phyloP scores from a whole-genome alignment of 2,113 vertebrate genomes.

The Istiophorus platypterus region DNA sequence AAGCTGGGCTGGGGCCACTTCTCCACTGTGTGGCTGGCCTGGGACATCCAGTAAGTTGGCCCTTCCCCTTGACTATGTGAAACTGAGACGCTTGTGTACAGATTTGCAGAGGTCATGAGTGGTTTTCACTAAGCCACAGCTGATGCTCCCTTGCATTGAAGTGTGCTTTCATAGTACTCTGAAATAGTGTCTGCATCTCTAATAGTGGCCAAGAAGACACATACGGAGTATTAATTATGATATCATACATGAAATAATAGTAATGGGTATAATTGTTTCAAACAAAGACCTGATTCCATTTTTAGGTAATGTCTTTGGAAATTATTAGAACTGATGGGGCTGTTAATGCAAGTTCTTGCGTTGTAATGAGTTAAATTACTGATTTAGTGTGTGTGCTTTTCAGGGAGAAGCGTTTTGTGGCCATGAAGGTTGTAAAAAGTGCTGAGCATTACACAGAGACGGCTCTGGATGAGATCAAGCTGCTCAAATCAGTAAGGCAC shows the following conservation, averaged over 20 bases:
- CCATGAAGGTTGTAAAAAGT: slow-evolving; percentile 99
- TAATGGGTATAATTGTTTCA: no score
- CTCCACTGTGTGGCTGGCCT: slow-evolving; percentile 98
- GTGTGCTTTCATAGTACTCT: background rate
- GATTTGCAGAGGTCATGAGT: background rate
- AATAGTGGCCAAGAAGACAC: background rate
- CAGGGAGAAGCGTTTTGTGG: slow-evolving; percentile 95
- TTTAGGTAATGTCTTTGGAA: background rate
- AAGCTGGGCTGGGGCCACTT: slow-evolving; percentile 99
- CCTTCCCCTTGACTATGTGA: background rate
- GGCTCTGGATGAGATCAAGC: slow-evolving; percentile 96
- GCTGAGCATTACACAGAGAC: slow-evolving; percentile 99
- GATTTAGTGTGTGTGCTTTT: slow-evolving; percentile 15
- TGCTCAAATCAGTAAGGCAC: slow-evolving; percentile 92
- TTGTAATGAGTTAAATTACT: background rate
- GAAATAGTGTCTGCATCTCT: background rate
- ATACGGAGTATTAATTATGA: background rate
- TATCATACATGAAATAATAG: no score
- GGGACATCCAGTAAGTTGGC: slow-evolving; percentile 95
- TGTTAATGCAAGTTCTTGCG: background rate
- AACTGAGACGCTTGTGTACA: background rate
- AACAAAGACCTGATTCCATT: no score
- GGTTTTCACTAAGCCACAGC: background rate
- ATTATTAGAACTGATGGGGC: background rate
- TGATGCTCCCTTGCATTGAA: background rate